A percentile compares a stretch with the other conserved stretches of the same genome.
These are phyloP conservation scores for Sebastiscus tertius DNA, from an alignment of 2,797 vertebrate species.

Conservation along the genomic window DNA sequence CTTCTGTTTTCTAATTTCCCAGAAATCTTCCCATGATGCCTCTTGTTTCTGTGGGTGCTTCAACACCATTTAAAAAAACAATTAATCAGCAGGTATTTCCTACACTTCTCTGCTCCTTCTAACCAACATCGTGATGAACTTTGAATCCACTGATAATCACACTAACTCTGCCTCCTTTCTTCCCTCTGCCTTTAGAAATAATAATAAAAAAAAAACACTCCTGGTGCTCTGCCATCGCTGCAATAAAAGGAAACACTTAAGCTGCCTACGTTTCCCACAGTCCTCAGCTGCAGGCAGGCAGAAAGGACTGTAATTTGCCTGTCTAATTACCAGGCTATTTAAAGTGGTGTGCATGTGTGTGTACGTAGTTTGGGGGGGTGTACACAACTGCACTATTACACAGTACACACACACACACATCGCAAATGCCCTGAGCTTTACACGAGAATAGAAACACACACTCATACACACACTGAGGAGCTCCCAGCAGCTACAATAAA, in stretches of 20 bases:
- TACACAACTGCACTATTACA: conserved; percentile 35
- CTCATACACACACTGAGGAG: conserved; percentile 3
- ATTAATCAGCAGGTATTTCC: conserved; percentile 4
- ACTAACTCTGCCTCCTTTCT: not conserved
- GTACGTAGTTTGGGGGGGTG: conserved; percentile 21
- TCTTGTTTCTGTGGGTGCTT: not conserved
- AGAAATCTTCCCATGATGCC: not conserved
- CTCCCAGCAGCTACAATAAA: conserved; percentile 65
- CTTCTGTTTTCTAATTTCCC: not conserved
- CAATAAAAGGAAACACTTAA: conserved; percentile 70
- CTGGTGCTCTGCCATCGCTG: conserved; percentile 47
- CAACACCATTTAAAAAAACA: not conserved
- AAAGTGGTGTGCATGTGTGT: conserved; percentile 33
- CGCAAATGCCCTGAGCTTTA: conserved; percentile 34
- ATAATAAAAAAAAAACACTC: conserved; percentile 1
- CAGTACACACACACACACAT: conserved; percentile 19
- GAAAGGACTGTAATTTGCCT: conserved; percentile 68
- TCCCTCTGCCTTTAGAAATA: conserved; percentile 38
- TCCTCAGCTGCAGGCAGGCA: conserved; percentile 66
- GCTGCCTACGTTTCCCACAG: conserved; percentile 78
- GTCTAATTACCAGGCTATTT: conserved; percentile 74
- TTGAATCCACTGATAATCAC: conserved; percentile 19
- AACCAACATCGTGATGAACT: not conserved
- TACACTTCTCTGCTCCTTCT: not conserved
- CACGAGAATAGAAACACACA: conserved; percentile 18